Base-by-base conservation (phyloP, 1,140 invertebrate species). In the Heliconius nattereri region DNA sequence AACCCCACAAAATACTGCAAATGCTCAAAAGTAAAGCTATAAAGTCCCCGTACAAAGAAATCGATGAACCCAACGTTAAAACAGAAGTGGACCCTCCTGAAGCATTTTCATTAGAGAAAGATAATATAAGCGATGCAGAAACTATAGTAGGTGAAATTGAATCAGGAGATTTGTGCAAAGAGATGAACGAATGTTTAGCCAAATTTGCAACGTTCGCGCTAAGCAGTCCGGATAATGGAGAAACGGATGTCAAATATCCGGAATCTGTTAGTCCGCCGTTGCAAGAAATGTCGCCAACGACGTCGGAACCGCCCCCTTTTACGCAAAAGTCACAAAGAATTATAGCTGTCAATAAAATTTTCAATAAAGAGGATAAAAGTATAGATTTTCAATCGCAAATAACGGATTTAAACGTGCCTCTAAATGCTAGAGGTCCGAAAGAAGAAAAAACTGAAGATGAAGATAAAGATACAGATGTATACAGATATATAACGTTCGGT, bases 71-170 rank as follows among this genome's bases (percentile, higher is more conserved):
- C 6, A 86, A 82, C 19, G 45, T 77, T 0, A 89, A 88, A 79
- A 83, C 83, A 0, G 91, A 92, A 82, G 92, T 76, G 0, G 89
- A 92, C 66, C 90, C 92, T 0, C 92, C 93, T 0, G 92, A 94
- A 82, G 91, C 92, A 0, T 93, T 93, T 79, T 88, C 90, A 0
- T 49, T 92, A 76, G 88, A 92, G 11, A 89, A 85, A 73, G 89
- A 93, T 37, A 90, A 90, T 72, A 73, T 90, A 2, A 92, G 90
- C 66, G 92, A 94, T 66, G 86, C 92, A 0, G 93, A 94, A 72
- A 94, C 92, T 0, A 89, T 94, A 37, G 92, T 94, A 7, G 92
- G 90, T 0, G 91, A 94, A 37, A 92, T 90, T 40, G 91, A 92
- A 32, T 78, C 84, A 7, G 85, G 77, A 0, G 90, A 92, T 60